Percentiles rank a stretch among this genome's conserved stretches.
These are phyloP conservation scores for Nothura maculosa DNA, from an alignment of 2,797 vertebrate species.

Conservation along the genomic window DNA sequence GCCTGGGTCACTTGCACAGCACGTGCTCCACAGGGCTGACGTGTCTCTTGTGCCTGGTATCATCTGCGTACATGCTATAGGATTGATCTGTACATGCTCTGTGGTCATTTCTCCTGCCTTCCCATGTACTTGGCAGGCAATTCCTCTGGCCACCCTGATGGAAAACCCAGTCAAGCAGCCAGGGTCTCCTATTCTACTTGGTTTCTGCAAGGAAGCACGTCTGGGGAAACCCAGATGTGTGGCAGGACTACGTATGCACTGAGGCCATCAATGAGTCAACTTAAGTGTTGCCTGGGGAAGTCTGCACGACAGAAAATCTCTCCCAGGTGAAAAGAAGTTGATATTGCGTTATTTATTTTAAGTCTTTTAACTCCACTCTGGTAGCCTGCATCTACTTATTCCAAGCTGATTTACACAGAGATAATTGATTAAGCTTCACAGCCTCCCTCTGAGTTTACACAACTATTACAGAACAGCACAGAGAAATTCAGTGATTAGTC, in stretches of 20 bases:
- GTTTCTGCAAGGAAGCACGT: constrained; percentile 46
- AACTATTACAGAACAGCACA: not conserved
- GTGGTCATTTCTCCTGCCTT: not conserved
- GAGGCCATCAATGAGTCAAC: constrained; percentile 6
- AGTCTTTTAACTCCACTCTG: not conserved
- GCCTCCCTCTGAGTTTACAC: constrained; percentile 13
- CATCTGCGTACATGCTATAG: accelerated
- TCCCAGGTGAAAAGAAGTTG: constrained; percentile 44
- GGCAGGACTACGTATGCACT: constrained; percentile 22
- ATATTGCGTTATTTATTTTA: constrained; percentile 3
- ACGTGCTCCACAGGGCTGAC: not conserved
- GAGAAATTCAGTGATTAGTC: not conserved
- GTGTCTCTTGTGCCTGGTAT: not conserved
- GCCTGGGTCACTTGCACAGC: not conserved
- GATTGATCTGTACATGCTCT: not conserved
- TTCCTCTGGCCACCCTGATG: constrained; percentile 35
- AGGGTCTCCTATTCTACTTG: constrained; percentile 31
- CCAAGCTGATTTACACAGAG: constrained; percentile 51
- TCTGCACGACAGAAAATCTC: not conserved
- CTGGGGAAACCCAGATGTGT: constrained; percentile 45
- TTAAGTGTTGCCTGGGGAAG: constrained; percentile 39
- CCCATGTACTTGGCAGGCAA: constrained; percentile 13
- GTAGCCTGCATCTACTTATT: not conserved
- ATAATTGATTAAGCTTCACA: constrained; percentile 52
- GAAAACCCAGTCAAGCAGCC: constrained; percentile 32